Conservation (phyloP, 2,113 vertebrate species). For the Pluvialis apricaria region DNA sequence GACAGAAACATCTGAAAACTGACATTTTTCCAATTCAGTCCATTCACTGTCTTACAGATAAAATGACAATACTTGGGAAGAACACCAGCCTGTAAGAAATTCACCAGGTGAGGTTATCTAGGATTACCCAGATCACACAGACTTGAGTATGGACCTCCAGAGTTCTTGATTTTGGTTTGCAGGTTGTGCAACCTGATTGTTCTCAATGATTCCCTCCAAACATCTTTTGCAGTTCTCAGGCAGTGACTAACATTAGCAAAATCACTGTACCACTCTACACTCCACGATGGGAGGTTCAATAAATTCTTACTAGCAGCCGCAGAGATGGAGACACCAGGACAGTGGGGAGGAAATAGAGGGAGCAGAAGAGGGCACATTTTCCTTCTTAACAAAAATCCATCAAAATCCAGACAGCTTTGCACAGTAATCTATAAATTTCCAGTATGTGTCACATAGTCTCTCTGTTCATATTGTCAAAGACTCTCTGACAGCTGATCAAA, state of each 20-base stretch:
- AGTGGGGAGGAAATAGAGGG: neutral
- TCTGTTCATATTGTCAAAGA: neutral
- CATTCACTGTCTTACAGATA: neutral
- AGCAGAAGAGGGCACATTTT: neutral
- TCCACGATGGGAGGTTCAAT: neutral
- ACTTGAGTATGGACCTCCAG: neutral
- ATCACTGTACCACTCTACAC: neutral
- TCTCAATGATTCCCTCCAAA: neutral
- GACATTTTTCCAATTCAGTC: neutral
- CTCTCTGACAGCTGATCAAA: conserved; percentile 24
- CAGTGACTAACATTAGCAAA: neutral
- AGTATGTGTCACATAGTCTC: neutral
- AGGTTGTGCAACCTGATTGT: neutral
- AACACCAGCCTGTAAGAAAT: neutral
- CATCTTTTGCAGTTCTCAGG: neutral
- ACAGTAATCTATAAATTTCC: conserved; percentile 19
- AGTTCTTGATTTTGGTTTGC: neutral
- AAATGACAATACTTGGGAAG: neutral
- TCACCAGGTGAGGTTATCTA: neutral
- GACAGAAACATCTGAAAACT: neutral
- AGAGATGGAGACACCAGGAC: neutral
- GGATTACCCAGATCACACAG: neutral
- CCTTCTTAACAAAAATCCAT: neutral
- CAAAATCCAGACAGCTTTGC: neutral
- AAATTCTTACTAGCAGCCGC: neutral